A percentile compares a stretch with the other conserved stretches of the same genome.
These are phyloP conservation scores for Drosophila algonquin DNA, from an alignment of 2,888 invertebrate genomes.

Conservation along the genomic window DNA sequence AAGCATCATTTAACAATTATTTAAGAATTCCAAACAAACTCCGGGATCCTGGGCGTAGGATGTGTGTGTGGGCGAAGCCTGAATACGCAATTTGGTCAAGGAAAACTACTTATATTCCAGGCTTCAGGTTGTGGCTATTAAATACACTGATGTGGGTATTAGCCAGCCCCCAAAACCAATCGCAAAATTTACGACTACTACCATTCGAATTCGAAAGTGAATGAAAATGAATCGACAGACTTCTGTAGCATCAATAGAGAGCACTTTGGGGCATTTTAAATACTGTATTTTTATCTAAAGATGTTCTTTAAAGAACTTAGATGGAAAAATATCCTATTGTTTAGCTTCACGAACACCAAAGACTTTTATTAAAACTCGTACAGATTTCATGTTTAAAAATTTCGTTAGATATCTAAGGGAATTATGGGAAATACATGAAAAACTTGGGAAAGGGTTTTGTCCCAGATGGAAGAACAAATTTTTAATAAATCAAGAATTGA, in stretches of 20 bases:
- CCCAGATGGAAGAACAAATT: no score
- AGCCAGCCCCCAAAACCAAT: slow-evolving; percentile 1
- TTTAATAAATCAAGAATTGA: no score
- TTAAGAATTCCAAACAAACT: slow-evolving; percentile 58
- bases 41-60: neutral
- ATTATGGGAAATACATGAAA: no score
- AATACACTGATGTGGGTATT: slow-evolving; percentile 32
- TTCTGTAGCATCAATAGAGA: neutral
- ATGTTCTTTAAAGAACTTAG: neutral
- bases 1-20: slow-evolving; percentile 79
- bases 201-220: neutral
- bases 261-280: neutral
- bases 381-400: no score
- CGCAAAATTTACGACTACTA: slow-evolving; percentile 22
- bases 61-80: slow-evolving; percentile 18
- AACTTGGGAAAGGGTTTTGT: no score
- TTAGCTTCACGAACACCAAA: no score
- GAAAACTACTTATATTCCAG: slow-evolving; percentile 12
- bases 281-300: neutral
- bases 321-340: no score
- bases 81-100: slow-evolving; percentile 59
- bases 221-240: neutral
- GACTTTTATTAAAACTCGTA: no score
- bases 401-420: no score
- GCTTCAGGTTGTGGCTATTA: slow-evolving; percentile 21